phyloP scores from a whole-genome alignment of 2,797 vertebrate species.

The Rhabdomys pumilio region DNA sequence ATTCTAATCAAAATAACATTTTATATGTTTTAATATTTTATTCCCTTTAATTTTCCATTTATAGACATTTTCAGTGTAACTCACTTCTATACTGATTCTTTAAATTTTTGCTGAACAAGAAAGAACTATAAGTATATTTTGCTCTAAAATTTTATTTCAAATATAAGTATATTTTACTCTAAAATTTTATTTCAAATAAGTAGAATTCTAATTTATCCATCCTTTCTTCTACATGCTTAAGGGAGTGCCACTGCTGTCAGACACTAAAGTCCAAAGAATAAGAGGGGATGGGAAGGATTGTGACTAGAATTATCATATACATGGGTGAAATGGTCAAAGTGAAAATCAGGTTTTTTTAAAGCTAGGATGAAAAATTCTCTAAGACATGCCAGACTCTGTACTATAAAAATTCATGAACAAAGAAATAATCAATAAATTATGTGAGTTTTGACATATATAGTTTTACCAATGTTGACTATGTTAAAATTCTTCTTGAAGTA shows the following conservation, averaged over 20 bases:
- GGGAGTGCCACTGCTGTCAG: neutral
- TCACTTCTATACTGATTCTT: neutral
- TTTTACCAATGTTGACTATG: neutral
- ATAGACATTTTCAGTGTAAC: neutral
- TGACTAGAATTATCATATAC: neutral
- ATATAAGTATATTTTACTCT: neutral
- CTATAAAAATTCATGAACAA: slow-evolving; percentile 31
- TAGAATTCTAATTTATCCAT: neutral
- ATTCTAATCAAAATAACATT: neutral
- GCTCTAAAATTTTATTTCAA: neutral
- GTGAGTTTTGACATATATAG: neutral
- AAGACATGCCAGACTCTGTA: neutral
- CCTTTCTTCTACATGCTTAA: neutral
- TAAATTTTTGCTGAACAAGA: neutral
- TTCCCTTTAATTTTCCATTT: neutral
- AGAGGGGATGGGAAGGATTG: neutral
- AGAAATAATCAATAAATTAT: neutral
- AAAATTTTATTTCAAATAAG: neutral
- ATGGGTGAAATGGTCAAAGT: too few species aligned
- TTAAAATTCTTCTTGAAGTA: neutral
- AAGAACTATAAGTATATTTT: neutral
- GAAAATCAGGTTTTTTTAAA: neutral
- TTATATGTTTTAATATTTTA: neutral
- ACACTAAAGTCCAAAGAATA: slow-evolving; percentile 3
- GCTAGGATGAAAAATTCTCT: neutral